Conservation (phyloP, 2,888 invertebrate species). For the Folsomia candida region DNA sequence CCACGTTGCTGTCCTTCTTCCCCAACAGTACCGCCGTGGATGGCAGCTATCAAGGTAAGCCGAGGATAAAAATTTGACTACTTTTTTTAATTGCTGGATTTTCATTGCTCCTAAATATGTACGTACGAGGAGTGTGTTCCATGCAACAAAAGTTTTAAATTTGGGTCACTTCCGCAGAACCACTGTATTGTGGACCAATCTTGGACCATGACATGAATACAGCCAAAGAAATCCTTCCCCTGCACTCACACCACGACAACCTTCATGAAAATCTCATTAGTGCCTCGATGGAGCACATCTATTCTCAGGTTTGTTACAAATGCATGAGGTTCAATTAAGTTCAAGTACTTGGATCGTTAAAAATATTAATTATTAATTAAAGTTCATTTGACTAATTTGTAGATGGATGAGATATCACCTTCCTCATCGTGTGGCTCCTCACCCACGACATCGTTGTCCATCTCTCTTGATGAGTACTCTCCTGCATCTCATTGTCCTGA, state of each 20-base stretch:
- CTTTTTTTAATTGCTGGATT: no score
- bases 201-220: background rate
- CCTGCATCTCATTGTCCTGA: constrained; percentile 12
- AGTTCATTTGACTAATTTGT: background rate
- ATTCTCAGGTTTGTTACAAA: constrained; percentile 5
- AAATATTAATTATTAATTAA: background rate
- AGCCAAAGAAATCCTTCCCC: background rate
- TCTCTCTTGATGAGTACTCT: background rate
- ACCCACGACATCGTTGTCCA: background rate
- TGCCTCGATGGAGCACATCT: background rate
- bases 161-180: background rate
- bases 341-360: background rate
- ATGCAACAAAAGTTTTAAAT: no score
- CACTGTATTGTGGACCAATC: background rate
- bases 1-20: background rate
- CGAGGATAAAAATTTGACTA: background rate
- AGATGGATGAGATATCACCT: constrained; percentile 1
- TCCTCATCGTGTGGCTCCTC: background rate
- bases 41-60: background rate
- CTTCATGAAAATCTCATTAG: background rate
- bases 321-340: no score
- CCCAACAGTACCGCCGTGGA: background rate
- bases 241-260: background rate
- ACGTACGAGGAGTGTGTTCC: no score
- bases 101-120: no score